Conservation (phyloP, 2,113 vertebrate genomes). For the Epinephelus fuscoguttatus region DNA sequence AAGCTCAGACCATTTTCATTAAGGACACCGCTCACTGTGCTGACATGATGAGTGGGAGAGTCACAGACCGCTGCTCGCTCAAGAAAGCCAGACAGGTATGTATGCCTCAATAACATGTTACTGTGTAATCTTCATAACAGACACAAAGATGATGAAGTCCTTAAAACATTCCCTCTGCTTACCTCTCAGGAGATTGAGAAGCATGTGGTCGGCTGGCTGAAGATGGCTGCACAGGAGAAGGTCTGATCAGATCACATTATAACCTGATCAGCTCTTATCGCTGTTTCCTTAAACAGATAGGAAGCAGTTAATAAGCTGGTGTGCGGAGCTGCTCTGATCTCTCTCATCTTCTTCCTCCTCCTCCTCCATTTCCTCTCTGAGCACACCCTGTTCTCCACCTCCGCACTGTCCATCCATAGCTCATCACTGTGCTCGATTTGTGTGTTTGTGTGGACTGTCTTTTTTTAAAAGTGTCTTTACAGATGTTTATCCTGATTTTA, state of each 20-base stretch:
- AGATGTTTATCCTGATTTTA: not conserved
- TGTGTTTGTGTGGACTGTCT: not conserved
- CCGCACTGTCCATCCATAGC: not conserved
- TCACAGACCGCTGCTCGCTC: conserved; percentile 72
- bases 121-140: not conserved
- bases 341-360: conserved; percentile 12
- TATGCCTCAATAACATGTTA: not conserved
- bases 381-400: not conserved
- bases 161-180: not conserved
- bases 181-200: conserved; percentile 76
- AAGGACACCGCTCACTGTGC: conserved; percentile 83
- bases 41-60: conserved; percentile 71
- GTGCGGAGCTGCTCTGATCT: conserved; percentile 15
- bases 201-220: conserved; percentile 80
- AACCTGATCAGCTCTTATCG: conserved; percentile 56
- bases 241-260: conserved; percentile 33
- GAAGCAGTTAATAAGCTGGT: conserved; percentile 39
- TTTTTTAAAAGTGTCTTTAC: not conserved
- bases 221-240: conserved; percentile 57
- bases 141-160: not conserved
- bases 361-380: conserved; percentile 35
- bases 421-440: not conserved
- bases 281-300: conserved; percentile 36
- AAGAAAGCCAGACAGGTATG: conserved; percentile 76
- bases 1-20: conserved; percentile 76